Percentiles rank a stretch among this genome's conserved stretches.
These are phyloP conservation scores for Cheilosia scutellata DNA, from an alignment of 2,888 invertebrate species.

Conservation along the genomic window DNA sequence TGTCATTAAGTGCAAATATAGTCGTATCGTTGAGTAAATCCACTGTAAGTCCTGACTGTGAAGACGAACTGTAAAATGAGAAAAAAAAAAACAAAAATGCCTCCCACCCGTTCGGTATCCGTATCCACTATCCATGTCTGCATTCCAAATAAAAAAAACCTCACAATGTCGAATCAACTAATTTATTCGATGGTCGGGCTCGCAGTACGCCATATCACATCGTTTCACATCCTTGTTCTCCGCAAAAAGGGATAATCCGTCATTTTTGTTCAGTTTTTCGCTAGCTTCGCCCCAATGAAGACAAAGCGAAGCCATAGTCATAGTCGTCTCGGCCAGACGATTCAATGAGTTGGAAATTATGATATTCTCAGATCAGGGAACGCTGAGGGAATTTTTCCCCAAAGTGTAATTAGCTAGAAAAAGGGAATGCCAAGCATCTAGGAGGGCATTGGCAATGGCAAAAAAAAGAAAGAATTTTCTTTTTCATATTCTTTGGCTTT, in stretches of 20 bases:
- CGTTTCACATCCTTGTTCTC: conserved; percentile 22
- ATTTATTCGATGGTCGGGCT: conserved; percentile 44
- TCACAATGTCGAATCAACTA: conserved; percentile 60
- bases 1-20: conserved; percentile 73
- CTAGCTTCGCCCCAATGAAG: conserved; percentile 14
- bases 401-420: conserved; percentile 69
- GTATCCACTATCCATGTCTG: conserved; percentile 32
- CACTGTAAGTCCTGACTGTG: conserved; percentile 27
- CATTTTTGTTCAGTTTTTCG: conserved; percentile 48
- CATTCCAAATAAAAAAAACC: conserved; percentile 44
- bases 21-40: conserved; percentile 42
- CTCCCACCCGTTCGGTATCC: background rate
- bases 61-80: background rate
- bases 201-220: conserved; percentile 5
- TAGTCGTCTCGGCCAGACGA: conserved; percentile 55
- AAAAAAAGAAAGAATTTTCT: conserved; percentile 28
- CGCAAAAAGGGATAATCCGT: conserved; percentile 63
- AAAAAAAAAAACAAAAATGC: background rate
- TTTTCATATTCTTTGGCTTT: conserved; percentile 20
- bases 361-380: conserved; percentile 54
- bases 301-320: conserved; percentile 29
- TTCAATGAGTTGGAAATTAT: conserved; percentile 75
- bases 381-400: conserved; percentile 18
- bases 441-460: background rate
- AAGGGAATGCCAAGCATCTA: conserved; percentile 2